These are phyloP conservation scores for Hippocampus abdominalis DNA, from an alignment of 2,113 vertebrate genomes.

Conservation along the genomic window DNA sequence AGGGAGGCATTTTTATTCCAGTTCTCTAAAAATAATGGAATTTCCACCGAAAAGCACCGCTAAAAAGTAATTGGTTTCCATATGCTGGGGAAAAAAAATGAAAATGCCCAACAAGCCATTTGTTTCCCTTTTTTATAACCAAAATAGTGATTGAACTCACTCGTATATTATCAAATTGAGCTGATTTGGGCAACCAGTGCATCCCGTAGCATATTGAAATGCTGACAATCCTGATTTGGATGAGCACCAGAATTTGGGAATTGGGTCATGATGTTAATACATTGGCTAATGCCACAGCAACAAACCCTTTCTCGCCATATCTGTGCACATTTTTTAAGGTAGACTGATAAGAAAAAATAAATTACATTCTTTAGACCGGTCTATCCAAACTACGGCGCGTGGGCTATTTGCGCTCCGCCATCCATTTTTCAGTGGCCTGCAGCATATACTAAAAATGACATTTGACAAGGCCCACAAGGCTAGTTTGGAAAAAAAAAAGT, in stretches of 20 bases:
- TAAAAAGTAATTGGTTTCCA: background rate
- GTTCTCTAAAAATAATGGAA: background rate
- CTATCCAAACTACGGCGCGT: no score
- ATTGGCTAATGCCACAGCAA: background rate
- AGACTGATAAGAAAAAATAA: background rate
- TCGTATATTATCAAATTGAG: background rate
- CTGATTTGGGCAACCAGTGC: background rate
- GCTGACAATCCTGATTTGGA: background rate
- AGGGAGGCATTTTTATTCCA: background rate
- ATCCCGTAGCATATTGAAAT: background rate
- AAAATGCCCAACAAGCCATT: background rate
- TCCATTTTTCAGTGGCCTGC: no score
- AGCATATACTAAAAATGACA: no score
- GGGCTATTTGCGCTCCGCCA: no score
- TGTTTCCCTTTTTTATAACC: background rate
- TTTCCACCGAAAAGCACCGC: constrained; percentile 20
- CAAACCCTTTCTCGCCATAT: background rate
- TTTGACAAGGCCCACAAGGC: no score
- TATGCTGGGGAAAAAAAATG: background rate
- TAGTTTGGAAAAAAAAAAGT: no score
- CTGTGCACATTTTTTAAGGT: background rate
- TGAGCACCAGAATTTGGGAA: background rate
- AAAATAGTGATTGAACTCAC: background rate
- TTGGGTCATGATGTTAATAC: background rate
- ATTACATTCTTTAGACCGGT: no score